Base-by-base conservation (phyloP, 2,113 vertebrate genomes). In the Limnothrissa miodon region DNA sequence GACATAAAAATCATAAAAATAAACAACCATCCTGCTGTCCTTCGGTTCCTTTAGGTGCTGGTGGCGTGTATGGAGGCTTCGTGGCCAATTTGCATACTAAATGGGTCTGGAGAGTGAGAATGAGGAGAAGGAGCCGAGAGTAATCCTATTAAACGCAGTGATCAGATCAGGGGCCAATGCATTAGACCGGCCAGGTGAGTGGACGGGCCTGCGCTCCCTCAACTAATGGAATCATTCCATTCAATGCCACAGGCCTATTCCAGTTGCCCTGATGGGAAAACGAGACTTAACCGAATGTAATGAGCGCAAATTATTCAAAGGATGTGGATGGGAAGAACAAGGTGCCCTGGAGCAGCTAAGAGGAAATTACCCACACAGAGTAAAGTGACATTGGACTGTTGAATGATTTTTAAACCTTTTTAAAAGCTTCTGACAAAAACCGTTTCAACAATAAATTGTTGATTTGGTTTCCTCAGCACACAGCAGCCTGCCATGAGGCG, bases 131-230 rank as follows among this genome's bases (percentile, higher is more conserved):
- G 81, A 17, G 39, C 1, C 36, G 1, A n/a, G 45, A 44, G 36
- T 78, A 85, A 87, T 81, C 81, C 19, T 45, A 85, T 85, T 81
- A 83, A 78, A 70, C 39, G 82, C 7, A 10, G 59, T 83, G 85
- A 86, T 82, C 70, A 25, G 81, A 82, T 56, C 80, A 44, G 44
- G 39, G 79, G 10, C 36, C 66, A 74, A 85, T 78, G 80, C 59
- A 85, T 85, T 78, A 44, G 29, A 23, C 25, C 17, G 29, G 62
- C 29, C 62, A 70, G 62, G 82, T 33, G 80, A 56, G 46, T 42
- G 42, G 42, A 42, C n/a, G n/a, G 23, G n/a, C 23, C 13, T 51
- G 21, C 7, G 39, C 46, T 79, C 46, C 29, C 19, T 59, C 19
- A 81, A 56, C 33, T 11, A 82, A 79, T 25, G 23, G 70, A 81